A percentile compares a stretch with the other conserved stretches of the same genome.
Conservation (phyloP, 2,113 vertebrate genomes). For the Melanerpes aurifrons region DNA sequence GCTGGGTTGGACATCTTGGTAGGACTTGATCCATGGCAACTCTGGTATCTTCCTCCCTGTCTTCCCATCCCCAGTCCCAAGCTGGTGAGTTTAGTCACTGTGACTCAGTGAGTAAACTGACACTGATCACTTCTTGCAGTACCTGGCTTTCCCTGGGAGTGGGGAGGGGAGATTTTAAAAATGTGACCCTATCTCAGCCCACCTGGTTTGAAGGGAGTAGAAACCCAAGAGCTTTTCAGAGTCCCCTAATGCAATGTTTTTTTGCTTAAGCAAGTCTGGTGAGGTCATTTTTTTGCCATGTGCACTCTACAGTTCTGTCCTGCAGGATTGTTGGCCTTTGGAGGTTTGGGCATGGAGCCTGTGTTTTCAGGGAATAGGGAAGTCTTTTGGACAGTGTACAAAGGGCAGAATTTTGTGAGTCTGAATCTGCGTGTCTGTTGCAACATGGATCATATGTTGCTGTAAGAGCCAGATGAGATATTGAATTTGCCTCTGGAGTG, state of each 20-base stretch:
- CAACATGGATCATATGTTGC: neutral
- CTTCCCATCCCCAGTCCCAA: neutral
- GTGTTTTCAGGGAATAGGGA: neutral
- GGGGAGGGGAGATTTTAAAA: neutral
- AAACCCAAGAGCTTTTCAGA: neutral
- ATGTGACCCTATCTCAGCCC: neutral
- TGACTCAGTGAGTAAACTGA: neutral
- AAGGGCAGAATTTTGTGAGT: neutral
- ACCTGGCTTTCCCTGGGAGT: neutral
- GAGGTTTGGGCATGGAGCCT: neutral
- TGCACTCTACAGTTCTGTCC: neutral
- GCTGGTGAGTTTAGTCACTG: neutral
- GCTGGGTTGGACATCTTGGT: neutral
- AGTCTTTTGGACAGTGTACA: neutral
- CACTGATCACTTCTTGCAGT: neutral
- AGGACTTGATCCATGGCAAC: neutral
- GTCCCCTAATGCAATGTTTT: neutral
- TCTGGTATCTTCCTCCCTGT: neutral
- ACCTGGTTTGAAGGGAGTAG: neutral
- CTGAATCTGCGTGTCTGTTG: neutral
- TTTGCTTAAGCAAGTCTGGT: neutral
- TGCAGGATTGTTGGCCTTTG: neutral
- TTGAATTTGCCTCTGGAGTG: neutral
- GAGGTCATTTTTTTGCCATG: neutral
- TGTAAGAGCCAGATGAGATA: neutral